Evolutionary conservation across 2,888 invertebrate genomes (phyloP).

Genomic region (Parnassius smintheus): DNA sequence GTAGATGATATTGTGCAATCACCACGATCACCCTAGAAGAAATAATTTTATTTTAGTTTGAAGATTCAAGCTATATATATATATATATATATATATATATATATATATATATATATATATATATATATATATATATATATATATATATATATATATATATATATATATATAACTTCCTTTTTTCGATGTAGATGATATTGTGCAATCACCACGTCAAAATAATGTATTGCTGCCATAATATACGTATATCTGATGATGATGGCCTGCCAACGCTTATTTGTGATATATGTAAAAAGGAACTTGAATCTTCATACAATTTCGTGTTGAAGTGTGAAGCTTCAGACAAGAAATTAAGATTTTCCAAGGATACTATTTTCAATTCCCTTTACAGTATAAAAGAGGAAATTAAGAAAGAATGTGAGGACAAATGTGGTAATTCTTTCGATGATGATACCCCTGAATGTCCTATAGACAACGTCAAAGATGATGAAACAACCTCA

Average conservation of each 20-base stretch:
- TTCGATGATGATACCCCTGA: conserved; percentile 30
- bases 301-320: conserved; percentile 51
- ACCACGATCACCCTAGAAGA: too few species aligned
- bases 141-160: too few species aligned
- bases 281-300: conserved; percentile 45
- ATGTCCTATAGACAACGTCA: conserved; percentile 19
- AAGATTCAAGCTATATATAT: too few species aligned
- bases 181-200: too few species aligned
- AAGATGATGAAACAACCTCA: conserved; percentile 16
- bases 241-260: conserved; percentile 49
- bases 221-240: conserved; percentile 53
- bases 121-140: too few species aligned
- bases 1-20: too few species aligned
- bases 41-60: too few species aligned
- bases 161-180: too few species aligned
- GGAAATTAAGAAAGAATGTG: conserved; percentile 48
- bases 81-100: too few species aligned
- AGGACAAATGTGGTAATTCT: conserved; percentile 28
- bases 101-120: too few species aligned
- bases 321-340: conserved; percentile 55
- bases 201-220: too few species aligned
- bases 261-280: conserved; percentile 56
- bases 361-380: conserved; percentile 15
- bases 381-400: conserved; percentile 35
- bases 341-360: conserved; percentile 49